A percentile compares a stretch with the other conserved stretches of the same genome.
phyloP scores from a whole-genome alignment of 1,140 invertebrate species.

The Uloborus diversus region DNA sequence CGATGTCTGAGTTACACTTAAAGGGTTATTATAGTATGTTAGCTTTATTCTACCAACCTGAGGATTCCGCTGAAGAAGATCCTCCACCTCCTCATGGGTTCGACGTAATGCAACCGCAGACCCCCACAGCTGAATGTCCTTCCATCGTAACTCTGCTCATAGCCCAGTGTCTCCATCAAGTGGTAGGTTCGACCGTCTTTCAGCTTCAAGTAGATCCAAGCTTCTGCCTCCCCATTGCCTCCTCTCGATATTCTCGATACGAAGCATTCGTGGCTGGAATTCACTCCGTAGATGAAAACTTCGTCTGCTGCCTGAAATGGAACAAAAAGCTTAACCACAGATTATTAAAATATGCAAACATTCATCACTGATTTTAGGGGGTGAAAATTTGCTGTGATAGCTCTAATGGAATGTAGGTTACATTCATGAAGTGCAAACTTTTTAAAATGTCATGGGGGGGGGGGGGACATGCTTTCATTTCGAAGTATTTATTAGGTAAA shows the following conservation, averaged over 20 bases:
- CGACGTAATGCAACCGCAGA: constrained; percentile 16
- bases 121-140: constrained; percentile 7
- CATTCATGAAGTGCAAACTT: no score
- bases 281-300: constrained; percentile 25
- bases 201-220: constrained; percentile 27
- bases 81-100: constrained; percentile 39
- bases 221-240: constrained; percentile 11
- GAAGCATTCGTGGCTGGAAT: constrained; percentile 25
- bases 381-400: not conserved
- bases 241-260: constrained; percentile 4
- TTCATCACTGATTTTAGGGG: not conserved
- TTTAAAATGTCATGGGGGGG: no score
- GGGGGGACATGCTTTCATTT: no score
- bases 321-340: not conserved
- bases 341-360: not conserved
- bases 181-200: constrained; percentile 15
- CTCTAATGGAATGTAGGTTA: not conserved
- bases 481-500: no score
- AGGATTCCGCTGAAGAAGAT: constrained; percentile 18
- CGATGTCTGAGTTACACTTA: not conserved
- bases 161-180: not conserved
- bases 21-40: not conserved
- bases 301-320: constrained; percentile 22
- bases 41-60: no score
- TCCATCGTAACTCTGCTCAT: constrained; percentile 7